phyloP scores from a whole-genome alignment of 2,797 vertebrate species.

The Pygocentrus nattereri region DNA sequence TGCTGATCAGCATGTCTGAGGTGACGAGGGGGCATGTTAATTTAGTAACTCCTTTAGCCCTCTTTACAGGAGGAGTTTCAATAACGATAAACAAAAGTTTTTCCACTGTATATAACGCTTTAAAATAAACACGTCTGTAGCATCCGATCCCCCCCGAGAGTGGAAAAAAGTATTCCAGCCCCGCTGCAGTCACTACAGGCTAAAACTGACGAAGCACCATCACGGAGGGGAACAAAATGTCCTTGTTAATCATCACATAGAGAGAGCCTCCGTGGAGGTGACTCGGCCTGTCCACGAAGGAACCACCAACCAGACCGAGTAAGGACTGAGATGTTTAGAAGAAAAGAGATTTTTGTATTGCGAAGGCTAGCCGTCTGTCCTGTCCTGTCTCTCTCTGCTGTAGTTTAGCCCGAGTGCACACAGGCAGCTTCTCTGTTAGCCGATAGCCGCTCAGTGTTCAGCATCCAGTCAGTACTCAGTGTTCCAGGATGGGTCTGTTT shows the following conservation, averaged over 20 bases:
- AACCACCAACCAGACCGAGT: conserved; percentile 53
- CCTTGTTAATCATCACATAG: conserved; percentile 74
- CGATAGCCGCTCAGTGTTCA: not conserved
- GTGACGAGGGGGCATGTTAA: no score
- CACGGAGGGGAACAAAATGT: conserved; percentile 74
- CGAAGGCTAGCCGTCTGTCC: not conserved
- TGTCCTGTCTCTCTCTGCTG: not conserved
- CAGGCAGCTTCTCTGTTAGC: not conserved
- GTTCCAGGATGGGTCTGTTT: not conserved
- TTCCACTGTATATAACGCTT: not conserved
- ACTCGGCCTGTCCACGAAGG: conserved; percentile 62
- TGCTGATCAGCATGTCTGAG: no score
- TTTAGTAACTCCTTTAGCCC: not conserved
- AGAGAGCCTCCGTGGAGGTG: conserved; percentile 69
- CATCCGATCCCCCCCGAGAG: not conserved
- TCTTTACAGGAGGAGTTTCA: not conserved
- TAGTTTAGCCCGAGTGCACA: not conserved
- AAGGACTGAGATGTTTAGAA: conserved; percentile 11
- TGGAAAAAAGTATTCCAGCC: not conserved
- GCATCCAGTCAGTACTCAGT: not conserved
- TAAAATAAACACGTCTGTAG: not conserved
- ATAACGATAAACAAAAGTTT: not conserved
- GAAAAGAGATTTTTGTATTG: not conserved
- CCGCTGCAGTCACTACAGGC: not conserved
- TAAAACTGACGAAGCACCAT: not conserved